Percentiles rank a stretch among this genome's conserved stretches.
These are phyloP conservation scores for Struthidea cinerea DNA, from an alignment of 2,113 vertebrate genomes.

Conservation along the genomic window DNA sequence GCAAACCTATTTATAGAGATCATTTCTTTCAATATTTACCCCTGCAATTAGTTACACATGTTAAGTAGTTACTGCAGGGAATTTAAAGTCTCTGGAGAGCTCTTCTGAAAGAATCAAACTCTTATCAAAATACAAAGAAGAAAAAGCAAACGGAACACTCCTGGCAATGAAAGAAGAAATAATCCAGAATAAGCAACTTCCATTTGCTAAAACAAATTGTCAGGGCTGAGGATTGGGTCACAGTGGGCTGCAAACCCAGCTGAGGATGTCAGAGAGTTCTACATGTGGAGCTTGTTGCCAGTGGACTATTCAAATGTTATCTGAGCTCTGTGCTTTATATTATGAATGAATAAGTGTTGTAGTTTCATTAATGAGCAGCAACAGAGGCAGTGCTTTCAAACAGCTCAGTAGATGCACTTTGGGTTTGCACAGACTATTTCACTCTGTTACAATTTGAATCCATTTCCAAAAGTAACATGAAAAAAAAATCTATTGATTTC, in stretches of 20 bases:
- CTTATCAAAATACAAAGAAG: conserved; percentile 52
- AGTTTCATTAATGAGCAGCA: neutral
- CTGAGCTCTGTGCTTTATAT: neutral
- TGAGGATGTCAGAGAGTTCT: neutral
- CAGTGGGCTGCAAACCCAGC: neutral
- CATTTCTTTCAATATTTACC: conserved; percentile 55
- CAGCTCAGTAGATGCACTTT: neutral
- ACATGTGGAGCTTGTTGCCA: neutral
- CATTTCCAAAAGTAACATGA: neutral
- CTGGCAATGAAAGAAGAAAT: conserved; percentile 10
- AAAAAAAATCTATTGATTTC: neutral
- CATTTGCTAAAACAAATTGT: neutral
- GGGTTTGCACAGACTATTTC: neutral
- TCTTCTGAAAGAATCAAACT: conserved; percentile 45
- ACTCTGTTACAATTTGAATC: neutral
- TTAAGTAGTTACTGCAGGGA: conserved; percentile 36
- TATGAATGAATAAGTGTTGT: neutral
- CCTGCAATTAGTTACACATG: conserved; percentile 47
- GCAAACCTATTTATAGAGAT: conserved; percentile 38
- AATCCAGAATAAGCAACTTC: conserved; percentile 7
- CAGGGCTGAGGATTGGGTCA: neutral
- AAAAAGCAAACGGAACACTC: conserved; percentile 32
- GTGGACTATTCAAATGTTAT: neutral
- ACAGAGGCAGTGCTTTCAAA: neutral
- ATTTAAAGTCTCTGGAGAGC: conserved; percentile 29